These are phyloP conservation scores for Myotis myotis DNA, from an alignment of 2,797 vertebrate species.

Conservation along the genomic window DNA sequence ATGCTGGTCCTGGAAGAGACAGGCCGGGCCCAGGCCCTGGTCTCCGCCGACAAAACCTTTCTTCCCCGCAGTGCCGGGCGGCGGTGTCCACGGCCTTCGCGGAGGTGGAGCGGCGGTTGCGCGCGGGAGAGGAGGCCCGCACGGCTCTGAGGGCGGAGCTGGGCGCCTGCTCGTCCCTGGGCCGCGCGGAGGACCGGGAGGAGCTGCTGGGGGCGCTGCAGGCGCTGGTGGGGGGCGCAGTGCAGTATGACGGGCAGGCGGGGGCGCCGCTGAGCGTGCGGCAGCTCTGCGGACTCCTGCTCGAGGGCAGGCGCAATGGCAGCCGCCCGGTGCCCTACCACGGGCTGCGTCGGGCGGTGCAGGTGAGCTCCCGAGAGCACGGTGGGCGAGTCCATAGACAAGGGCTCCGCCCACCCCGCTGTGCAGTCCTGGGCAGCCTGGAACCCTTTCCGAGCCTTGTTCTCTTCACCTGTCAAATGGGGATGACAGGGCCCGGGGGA, in stretches of 20 bases:
- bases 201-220: conserved; percentile 87
- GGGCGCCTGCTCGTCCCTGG: conserved; percentile 83
- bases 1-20: background rate
- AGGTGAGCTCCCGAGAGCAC: conserved; percentile 44
- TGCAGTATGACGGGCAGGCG: conserved; percentile 88
- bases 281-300: conserved; percentile 83
- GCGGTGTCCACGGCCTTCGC: conserved; percentile 83
- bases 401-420: background rate
- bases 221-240: conserved; percentile 85
- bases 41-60: background rate
- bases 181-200: conserved; percentile 77
- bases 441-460: background rate
- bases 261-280: conserved; percentile 80
- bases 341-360: conserved; percentile 62
- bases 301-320: conserved; percentile 65
- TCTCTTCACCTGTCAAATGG: background rate
- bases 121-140: conserved; percentile 64
- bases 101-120: conserved; percentile 81
- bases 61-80: conserved; percentile 83
- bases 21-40: background rate
- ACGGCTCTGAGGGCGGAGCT: conserved; percentile 84
- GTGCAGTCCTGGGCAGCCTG: background rate
- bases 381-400: accelerated
- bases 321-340: conserved; percentile 55
- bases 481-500: background rate